Base-by-base conservation (phyloP, 35 echinoderm and acorn worm genomes). In the Eucidaris tribuloides region DNA sequence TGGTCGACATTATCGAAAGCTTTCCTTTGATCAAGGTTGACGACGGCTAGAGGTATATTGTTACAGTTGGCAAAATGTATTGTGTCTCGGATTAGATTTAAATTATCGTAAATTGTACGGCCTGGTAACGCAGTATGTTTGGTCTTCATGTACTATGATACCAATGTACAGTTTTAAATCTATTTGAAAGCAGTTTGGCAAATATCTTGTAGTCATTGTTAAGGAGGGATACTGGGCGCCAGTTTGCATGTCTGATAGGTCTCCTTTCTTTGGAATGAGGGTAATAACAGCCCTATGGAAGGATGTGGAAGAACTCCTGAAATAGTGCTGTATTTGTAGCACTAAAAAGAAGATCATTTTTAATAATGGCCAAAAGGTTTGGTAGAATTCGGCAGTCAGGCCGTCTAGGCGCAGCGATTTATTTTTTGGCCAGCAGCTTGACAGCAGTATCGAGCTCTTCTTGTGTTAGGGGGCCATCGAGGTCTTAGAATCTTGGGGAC, bases 191-290 rank as follows among this genome's bases (percentile, higher is more conserved):
- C 13, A 55, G 13, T 55, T 55, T 55, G 50, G 50, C 50, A 55
- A 55, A 55, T 13, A 55, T 55, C 22, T 55, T 55, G 50, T 55
- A 55, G n/a, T n/a, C n/a, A n/a, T n/a, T n/a, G n/a, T n/a, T n/a
- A n/a, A 33, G 20, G 7, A 66, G 71, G 3, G 79, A 81, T 4
- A 81, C 79, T 29, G 49, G 79, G 7, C 79, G 45, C 79, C 79
- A 81, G 25, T 81, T 81, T n/a, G 48, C 45, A 36, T 81, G 25
- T 81, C 79, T 58, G 32, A 23, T 5, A 81, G 79, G 34, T 81
- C 49, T 58, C 79, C 79, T 34, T 81, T 49, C 33, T 81, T 81
- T 24, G 79, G 79, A 11, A 81, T 49, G 25, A 81, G 79, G 19
- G 79, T 57, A 34, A 81, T 81, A 6, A 81, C 79, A 28, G 79